These are phyloP conservation scores for Acanthurus tractus DNA, from an alignment of 2,797 vertebrate genomes.

Conservation along the genomic window DNA sequence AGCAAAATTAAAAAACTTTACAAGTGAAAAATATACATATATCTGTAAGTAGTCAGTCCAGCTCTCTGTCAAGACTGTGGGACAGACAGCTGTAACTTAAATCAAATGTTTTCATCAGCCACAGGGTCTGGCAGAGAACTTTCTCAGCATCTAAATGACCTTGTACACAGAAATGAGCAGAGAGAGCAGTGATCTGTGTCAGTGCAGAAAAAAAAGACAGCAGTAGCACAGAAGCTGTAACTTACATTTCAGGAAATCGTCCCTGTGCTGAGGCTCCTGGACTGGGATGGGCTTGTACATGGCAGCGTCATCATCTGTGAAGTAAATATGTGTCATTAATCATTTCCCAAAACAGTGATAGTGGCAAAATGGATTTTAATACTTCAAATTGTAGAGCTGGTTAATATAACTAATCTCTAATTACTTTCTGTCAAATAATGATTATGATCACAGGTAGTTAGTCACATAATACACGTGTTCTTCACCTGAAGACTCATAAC, in stretches of 20 bases:
- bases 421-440: background rate
- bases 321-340: conserved; percentile 1
- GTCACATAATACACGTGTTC: background rate
- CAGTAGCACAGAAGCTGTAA: conserved; percentile 30
- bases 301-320: conserved; percentile 79
- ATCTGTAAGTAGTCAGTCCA: conserved; percentile 14
- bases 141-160: conserved; percentile 58
- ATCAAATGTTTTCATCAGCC: conserved; percentile 60
- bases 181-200: conserved; percentile 25
- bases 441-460: background rate
- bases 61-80: conserved; percentile 38
- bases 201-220: conserved; percentile 36
- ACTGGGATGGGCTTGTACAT: conserved; percentile 78
- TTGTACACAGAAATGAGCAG: conserved; percentile 36
- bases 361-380: background rate
- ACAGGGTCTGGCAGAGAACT: conserved; percentile 69
- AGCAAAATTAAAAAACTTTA: too few species aligned
- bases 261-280: conserved; percentile 79
- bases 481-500: background rate
- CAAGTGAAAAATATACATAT: background rate
- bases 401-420: background rate
- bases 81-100: conserved; percentile 28
- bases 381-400: background rate
- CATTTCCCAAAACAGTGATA: background rate
- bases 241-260: conserved; percentile 88